phyloP scores from a whole-genome alignment of 2,888 invertebrate species.

The Acheta domesticus region DNA sequence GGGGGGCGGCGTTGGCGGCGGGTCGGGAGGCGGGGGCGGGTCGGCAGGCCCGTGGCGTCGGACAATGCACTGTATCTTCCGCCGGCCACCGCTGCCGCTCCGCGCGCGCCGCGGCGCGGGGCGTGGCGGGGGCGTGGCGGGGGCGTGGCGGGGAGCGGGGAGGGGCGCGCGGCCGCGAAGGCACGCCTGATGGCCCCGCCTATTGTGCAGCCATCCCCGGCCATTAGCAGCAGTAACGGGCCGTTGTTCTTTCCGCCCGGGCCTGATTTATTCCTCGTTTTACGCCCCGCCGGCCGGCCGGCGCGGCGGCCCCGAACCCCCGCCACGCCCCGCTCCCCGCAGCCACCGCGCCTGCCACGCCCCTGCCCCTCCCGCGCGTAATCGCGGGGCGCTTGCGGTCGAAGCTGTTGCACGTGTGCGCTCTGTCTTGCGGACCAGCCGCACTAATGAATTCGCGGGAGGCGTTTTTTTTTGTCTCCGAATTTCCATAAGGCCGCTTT shows the following conservation, averaged over 20 bases:
- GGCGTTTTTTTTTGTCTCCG: too few species aligned
- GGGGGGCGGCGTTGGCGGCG: neutral
- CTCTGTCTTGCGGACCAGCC: too few species aligned
- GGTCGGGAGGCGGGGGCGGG: neutral
- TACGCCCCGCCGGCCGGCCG: constrained; percentile 8
- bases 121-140: neutral
- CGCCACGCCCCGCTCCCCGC: neutral
- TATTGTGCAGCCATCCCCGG: constrained; percentile 18
- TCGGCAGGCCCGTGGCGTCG: neutral
- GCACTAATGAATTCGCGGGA: too few species aligned
- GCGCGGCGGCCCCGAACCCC: neutral
- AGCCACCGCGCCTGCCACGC: neutral
- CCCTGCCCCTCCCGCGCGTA: neutral
- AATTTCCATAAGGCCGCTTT: too few species aligned
- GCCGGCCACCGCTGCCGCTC: neutral
- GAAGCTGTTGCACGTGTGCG: too few species aligned
- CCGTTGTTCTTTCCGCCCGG: neutral
- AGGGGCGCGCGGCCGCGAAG: neutral
- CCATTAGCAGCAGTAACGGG: constrained; percentile 7
- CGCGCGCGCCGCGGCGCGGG: neutral
- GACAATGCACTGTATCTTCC: constrained; percentile 9
- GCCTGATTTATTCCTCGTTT: constrained; percentile 1
- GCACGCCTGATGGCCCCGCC: neutral
- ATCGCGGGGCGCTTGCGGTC: too few species aligned
- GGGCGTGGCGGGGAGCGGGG: neutral